phyloP scores from a whole-genome alignment of 2,113 vertebrate genomes.

The Aviceda subcristata region DNA sequence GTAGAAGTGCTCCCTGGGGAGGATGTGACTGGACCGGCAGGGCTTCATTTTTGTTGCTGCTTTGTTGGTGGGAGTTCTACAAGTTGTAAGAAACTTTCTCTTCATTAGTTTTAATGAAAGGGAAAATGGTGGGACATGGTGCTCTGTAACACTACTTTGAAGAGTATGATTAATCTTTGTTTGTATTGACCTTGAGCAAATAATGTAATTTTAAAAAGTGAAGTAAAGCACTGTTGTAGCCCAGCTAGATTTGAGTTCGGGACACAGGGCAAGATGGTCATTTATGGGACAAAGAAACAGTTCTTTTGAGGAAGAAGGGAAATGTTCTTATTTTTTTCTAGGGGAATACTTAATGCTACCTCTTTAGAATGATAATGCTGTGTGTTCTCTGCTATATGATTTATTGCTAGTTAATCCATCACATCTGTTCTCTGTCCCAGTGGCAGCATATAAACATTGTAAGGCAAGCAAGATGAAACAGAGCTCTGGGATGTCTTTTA shows the following conservation, averaged over 20 bases:
- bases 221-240: background rate
- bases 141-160: background rate
- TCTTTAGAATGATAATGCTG: conserved; percentile 26
- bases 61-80: conserved; percentile 5
- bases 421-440: conserved; percentile 59
- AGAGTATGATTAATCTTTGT: background rate
- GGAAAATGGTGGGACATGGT: background rate
- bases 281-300: background rate
- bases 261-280: background rate
- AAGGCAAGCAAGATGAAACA: conserved; percentile 51
- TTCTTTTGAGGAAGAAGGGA: background rate
- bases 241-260: background rate
- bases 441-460: conserved; percentile 57
- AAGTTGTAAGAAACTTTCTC: conserved; percentile 26
- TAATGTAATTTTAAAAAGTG: background rate
- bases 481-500: conserved; percentile 54
- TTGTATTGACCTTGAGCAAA: background rate
- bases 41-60: background rate
- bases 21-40: conserved; percentile 34
- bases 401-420: conserved; percentile 64
- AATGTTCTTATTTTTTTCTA: background rate
- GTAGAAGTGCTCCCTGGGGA: conserved; percentile 51
- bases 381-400: conserved; percentile 43
- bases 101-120: conserved; percentile 27
- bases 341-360: background rate